phyloP scores from a whole-genome alignment of 2,797 vertebrate species.

The Uromys caudimaculatus region DNA sequence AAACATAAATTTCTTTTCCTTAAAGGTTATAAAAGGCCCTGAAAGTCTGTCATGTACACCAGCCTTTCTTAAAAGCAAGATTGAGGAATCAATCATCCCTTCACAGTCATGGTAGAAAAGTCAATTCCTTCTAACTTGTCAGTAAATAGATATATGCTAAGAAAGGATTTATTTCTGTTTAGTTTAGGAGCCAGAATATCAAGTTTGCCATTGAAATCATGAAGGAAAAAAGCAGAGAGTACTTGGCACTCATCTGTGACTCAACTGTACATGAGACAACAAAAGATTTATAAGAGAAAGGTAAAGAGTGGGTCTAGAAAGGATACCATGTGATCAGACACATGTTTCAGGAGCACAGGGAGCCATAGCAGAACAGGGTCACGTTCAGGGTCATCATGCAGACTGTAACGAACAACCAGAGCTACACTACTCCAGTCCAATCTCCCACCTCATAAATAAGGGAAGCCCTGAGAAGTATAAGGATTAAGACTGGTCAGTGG shows the following conservation, averaged over 20 bases:
- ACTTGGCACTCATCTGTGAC: neutral
- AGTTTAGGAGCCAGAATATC: conserved; percentile 30
- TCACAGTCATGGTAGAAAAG: neutral
- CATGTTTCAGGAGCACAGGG: neutral
- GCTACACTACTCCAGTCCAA: neutral
- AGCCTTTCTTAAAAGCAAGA: conserved; percentile 64
- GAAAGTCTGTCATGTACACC: neutral
- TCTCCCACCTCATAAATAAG: neutral
- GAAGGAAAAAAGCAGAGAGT: conserved; percentile 28
- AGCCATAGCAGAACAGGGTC: neutral
- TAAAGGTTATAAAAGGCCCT: neutral
- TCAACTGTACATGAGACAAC: neutral
- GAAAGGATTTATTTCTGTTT: conserved; percentile 43
- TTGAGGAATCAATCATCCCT: conserved; percentile 36
- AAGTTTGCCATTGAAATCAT: conserved; percentile 2
- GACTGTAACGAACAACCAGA: neutral
- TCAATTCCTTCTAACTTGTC: conserved; percentile 36
- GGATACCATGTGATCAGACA: neutral
- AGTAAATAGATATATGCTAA: neutral
- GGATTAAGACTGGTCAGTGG: neutral
- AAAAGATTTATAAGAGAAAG: neutral
- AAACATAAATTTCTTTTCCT: conserved; percentile 56
- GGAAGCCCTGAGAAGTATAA: neutral
- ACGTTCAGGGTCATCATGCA: neutral
- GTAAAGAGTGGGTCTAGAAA: neutral